These are phyloP conservation scores for Botia kubotai DNA, from an alignment of 2,797 vertebrate species.

Conservation along the genomic window DNA sequence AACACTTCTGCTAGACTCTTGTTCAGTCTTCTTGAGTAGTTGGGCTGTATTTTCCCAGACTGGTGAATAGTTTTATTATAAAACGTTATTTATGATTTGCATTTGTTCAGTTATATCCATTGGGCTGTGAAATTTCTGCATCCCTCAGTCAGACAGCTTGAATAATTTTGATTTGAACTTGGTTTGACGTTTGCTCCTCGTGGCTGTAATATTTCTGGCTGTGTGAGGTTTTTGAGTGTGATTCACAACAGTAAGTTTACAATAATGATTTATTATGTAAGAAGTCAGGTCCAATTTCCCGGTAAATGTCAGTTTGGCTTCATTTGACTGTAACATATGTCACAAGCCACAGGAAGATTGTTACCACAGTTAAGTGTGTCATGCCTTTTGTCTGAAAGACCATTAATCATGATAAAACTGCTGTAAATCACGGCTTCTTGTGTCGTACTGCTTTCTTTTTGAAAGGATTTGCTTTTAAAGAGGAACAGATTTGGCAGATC, in stretches of 20 bases:
- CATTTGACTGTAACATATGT: no score
- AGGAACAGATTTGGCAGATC: neutral
- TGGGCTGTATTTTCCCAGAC: constrained; percentile 8
- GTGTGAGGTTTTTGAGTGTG: neutral
- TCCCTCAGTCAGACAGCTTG: constrained; percentile 40
- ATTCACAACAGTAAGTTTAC: no score
- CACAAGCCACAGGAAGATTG: neutral
- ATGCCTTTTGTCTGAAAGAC: no score
- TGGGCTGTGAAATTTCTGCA: constrained; percentile 19
- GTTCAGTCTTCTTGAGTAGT: neutral
- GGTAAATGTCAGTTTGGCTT: no score
- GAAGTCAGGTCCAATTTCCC: no score
- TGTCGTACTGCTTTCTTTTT: constrained; percentile 7
- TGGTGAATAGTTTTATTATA: neutral
- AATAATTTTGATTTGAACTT: constrained; percentile 44
- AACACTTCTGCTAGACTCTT: neutral
- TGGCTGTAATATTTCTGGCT: constrained; percentile 50
- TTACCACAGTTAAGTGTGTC: neutral
- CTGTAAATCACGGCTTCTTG: neutral
- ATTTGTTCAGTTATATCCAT: constrained; percentile 30
- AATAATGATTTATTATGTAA: no score
- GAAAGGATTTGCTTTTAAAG: neutral
- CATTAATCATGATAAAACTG: neutral
- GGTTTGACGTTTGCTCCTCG: constrained; percentile 39
- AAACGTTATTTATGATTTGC: constrained; percentile 23